Conservation (phyloP, 2,888 invertebrate genomes). For the Drosophila antonietae region DNA sequence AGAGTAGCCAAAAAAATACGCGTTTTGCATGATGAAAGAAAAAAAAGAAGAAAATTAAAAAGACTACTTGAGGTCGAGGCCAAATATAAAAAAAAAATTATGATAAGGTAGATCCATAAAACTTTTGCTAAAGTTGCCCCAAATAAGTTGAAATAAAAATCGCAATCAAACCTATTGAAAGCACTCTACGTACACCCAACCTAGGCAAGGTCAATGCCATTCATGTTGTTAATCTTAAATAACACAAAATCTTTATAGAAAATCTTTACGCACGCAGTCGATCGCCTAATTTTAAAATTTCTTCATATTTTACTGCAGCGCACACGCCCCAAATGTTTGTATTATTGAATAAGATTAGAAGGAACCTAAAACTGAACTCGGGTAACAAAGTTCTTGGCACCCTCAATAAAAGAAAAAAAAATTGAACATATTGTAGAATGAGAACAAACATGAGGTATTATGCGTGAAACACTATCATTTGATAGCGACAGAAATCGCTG, state of each 20-base stretch:
- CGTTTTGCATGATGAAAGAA: conserved; percentile 27
- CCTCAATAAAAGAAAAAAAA: conserved; percentile 8
- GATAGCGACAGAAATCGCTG: not conserved
- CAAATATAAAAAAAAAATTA: conserved; percentile 1
- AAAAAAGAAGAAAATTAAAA: not conserved
- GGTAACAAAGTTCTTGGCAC: conserved; percentile 51
- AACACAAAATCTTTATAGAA: conserved; percentile 13
- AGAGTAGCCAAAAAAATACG: conserved; percentile 21
- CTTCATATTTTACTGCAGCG: conserved; percentile 4
- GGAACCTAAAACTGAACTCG: conserved; percentile 16
- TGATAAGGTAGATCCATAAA: conserved; percentile 15
- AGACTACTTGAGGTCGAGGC: conserved; percentile 15
- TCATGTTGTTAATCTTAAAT: conserved; percentile 24
- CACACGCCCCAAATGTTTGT: conserved; percentile 18
- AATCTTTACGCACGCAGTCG: conserved; percentile 19
- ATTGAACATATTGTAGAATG: not conserved
- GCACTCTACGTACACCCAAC: conserved; percentile 23
- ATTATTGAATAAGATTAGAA: conserved; percentile 21
- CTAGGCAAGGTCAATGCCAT: conserved; percentile 50
- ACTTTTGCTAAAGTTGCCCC: not conserved
- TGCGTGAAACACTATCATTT: conserved; percentile 1
- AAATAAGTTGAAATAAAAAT: not conserved
- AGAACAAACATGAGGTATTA: not conserved
- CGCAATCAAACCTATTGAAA: conserved; percentile 10
- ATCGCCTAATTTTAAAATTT: conserved; percentile 2